phyloP scores from a whole-genome alignment of 2,797 vertebrate species.

The Enteromius argenteus region DNA sequence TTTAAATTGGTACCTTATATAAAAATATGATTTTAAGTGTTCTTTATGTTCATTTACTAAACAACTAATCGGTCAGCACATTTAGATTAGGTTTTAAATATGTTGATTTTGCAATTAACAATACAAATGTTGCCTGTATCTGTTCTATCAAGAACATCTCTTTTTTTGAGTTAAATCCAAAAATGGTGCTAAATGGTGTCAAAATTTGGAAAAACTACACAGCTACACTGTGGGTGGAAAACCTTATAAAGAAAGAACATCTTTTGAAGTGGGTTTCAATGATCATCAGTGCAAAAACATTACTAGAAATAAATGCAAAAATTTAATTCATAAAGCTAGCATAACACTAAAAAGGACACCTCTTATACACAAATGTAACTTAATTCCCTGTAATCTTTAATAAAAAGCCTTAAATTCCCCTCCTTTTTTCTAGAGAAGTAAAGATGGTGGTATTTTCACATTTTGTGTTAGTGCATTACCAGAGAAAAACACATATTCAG shows the following conservation, averaged over 20 bases:
- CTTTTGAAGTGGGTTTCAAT: neutral
- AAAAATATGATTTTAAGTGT: neutral
- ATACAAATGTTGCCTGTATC: neutral
- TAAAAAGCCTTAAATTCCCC: too few species aligned
- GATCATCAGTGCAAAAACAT: neutral
- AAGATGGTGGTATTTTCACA: too few species aligned
- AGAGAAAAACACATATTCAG: too few species aligned
- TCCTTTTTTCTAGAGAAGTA: too few species aligned
- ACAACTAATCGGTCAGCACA: neutral
- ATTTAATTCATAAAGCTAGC: neutral
- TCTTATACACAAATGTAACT: neutral
- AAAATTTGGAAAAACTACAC: neutral
- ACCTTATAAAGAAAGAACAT: neutral
- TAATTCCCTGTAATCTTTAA: too few species aligned
- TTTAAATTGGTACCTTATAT: neutral
- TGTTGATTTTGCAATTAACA: neutral
- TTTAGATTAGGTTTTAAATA: neutral
- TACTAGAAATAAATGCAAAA: neutral
- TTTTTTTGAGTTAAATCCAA: neutral
- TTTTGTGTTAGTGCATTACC: too few species aligned
- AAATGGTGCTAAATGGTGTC: too few species aligned
- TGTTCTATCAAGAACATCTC: neutral
- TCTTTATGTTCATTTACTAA: neutral
- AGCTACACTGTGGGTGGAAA: neutral
- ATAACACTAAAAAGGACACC: neutral